Evolutionary conservation across 2,113 vertebrate species (phyloP), one percentile per base, ranked within the genome.

Genomic region (Abramis brama): DNA sequence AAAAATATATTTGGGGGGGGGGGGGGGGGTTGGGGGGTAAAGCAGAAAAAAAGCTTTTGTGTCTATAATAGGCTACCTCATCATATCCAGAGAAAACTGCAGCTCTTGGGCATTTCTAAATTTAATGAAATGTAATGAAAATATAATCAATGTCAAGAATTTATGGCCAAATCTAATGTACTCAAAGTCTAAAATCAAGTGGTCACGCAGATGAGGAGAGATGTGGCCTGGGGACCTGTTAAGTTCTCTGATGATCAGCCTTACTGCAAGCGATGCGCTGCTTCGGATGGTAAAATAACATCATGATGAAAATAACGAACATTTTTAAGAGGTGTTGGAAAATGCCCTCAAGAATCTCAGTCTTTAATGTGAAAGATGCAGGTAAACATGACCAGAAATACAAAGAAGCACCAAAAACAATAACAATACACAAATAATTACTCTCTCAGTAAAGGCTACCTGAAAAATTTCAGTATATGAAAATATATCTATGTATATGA

Each of bases 41-140:
- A 70, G 33, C 66, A 36, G 7, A 10, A 36, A 70, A 70, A 70
- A 36, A 21, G 17, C 47, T 55, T 52, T 55, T 23, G 8, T 57
- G 5, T 57, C 5, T 36, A 23, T 30, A 30, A 33, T 27, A 39
- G 36, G 36, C 36, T 39, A 76, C 73, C n/a, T 30, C 27, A 13
- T 78, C 9, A 78, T n/a, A 6, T 36, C 11, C 19, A 33, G 27
- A 76, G 74, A 50, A 77, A 50, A 33, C 15, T 21, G 47, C 9
- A 55, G 50, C 50, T 77, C 75, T 52, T 17, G 50, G 27, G 27
- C 15, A 57, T 33, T 57, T 21, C 50, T 23, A 30, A 57, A 57
- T 57, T 5, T 79, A 39, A 60, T 79, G 11, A 39, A 79, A 36
- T 57, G 9, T 79, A 60, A 79, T 79, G 21, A 39, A 79, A 79